Conservation (phyloP, 2,113 vertebrate genomes). For the Protobothrops mucrosquamatus region DNA sequence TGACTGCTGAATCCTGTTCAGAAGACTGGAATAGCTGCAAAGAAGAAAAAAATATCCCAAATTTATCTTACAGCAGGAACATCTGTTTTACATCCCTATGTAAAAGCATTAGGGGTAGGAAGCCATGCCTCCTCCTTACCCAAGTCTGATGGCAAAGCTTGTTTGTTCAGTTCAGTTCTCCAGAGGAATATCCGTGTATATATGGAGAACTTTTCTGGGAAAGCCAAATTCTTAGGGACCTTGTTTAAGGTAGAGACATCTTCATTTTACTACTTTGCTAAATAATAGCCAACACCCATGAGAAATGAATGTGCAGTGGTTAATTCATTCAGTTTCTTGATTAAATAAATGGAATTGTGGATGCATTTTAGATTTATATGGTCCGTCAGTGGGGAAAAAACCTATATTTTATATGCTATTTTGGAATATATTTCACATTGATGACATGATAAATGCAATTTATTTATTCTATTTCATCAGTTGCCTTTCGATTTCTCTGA, state of each 20-base stretch:
- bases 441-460: neutral
- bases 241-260: neutral
- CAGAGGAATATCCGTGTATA: neutral
- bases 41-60: neutral
- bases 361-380: constrained; percentile 45
- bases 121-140: neutral
- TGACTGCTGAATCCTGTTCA: neutral
- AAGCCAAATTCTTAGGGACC: neutral
- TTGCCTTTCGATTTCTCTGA: constrained; percentile 46
- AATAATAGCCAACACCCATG: neutral
- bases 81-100: neutral
- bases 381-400: constrained; percentile 34
- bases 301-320: constrained; percentile 25
- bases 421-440: constrained; percentile 50
- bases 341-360: constrained; percentile 62
- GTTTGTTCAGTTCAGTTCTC: neutral
- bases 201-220: neutral
- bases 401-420: constrained; percentile 66
- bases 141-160: neutral
- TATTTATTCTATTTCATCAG: constrained; percentile 37
- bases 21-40: neutral
- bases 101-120: neutral
- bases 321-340: constrained; percentile 38
- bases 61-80: neutral
- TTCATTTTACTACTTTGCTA: neutral